Evolutionary conservation across 2,113 vertebrate genomes (phyloP).

Genomic region (Elephas maximus): DNA sequence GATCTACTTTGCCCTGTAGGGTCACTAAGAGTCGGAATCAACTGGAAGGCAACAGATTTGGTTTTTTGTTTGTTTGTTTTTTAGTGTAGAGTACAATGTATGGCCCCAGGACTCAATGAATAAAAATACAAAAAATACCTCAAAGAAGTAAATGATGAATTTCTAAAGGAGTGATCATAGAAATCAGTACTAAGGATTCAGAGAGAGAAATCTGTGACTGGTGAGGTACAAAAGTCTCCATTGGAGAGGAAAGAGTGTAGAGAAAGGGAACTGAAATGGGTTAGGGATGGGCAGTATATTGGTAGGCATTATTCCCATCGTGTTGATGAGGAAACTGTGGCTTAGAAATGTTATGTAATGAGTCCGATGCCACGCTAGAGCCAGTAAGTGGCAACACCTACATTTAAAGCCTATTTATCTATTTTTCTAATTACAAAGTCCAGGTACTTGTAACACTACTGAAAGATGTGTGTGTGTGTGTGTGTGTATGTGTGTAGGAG

Average conservation of each 20-base stretch:
- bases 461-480: background rate
- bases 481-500: background rate
- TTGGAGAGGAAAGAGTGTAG: background rate
- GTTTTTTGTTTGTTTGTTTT: too few species aligned
- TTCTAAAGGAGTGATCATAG: background rate
- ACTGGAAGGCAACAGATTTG: too few species aligned
- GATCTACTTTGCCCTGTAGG: too few species aligned
- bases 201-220: background rate
- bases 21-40: too few species aligned
- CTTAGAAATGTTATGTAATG: background rate
- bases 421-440: slow-evolving; percentile 25
- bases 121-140: background rate
- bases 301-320: background rate
- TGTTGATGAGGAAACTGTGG: background rate
- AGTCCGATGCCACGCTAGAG: background rate
- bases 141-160: background rate
- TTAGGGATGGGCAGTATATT: background rate
- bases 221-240: background rate
- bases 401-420: background rate
- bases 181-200: background rate
- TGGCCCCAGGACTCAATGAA: background rate
- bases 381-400: background rate
- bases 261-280: background rate
- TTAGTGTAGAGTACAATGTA: background rate
- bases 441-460: background rate